Base-by-base conservation (phyloP, 2,113 vertebrate genomes). In the Oreotragus oreotragus region DNA sequence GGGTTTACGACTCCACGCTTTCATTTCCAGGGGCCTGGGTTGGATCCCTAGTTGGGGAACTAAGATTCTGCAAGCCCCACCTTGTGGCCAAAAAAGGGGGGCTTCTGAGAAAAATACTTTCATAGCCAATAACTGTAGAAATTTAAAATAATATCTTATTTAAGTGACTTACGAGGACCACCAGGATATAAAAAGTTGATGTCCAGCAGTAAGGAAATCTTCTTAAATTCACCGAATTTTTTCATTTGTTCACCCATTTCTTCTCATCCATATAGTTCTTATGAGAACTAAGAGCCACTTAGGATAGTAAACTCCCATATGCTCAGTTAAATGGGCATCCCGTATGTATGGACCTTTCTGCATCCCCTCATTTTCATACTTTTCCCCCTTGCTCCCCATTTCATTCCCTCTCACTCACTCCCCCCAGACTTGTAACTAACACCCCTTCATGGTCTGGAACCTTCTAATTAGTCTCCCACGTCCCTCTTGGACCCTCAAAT, bases 341-440 rank as follows among this genome's bases (percentile, higher is more conserved):
- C 0, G 1, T 6, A 0, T 3, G 6, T 43, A 4, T 3, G 0
- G 23, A 3, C 76, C 14, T 77, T 53, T 43, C 88, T 19, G 57
- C 17, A 49, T n/a, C 16, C 53, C 51, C 33, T 43, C 70, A 1
- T 53, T 62, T 45, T 85, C 27, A 5, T 7, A 13, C 11, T 15
- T 6, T 21, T 5, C 7, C 3, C 55, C 55, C 28, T 33, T 15
- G 33, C 5, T 25, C 53, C 19, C 53, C 55, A 11, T 79, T 62
- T 60, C 5, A 10, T 36, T 28, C 33, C 27, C 17, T 58, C 27
- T 76, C 7, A 19, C 33, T 14, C 17, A 12, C 25, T 43, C 27
- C 45, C 30, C 2, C 12, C 47, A 45, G 33, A 9, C 76, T 64
- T 6, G 7, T 36, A 27, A n/a, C 51, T 53, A 33, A 8, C 4